Evolutionary conservation across 1,140 invertebrate species (phyloP).

Genomic region (Pygmarrhopalites habei): DNA sequence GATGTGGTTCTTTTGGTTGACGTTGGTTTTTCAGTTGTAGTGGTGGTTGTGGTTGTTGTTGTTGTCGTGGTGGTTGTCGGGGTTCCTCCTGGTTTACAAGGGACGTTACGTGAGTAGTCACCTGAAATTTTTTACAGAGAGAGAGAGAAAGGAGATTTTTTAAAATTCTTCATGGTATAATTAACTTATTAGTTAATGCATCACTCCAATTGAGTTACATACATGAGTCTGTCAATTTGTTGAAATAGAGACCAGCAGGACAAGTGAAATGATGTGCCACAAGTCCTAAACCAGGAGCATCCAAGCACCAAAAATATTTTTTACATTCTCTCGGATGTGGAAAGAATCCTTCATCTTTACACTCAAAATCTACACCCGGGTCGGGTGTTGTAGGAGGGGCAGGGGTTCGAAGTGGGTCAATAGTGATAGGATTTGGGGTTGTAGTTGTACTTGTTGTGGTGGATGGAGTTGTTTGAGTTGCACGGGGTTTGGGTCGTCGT

Average conservation of each 20-base stretch:
- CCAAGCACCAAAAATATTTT: slow-evolving; percentile 91
- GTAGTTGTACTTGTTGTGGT: slow-evolving; percentile 43
- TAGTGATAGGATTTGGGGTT: slow-evolving; percentile 44
- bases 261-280: slow-evolving; percentile 90
- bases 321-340: slow-evolving; percentile 87
- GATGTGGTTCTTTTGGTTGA: slow-evolving; percentile 42
- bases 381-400: slow-evolving; percentile 83
- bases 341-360: slow-evolving; percentile 88
- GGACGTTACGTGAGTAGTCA: slow-evolving; percentile 80
- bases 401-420: slow-evolving; percentile 56
- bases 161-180: too few species aligned
- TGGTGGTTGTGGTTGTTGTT: slow-evolving; percentile 48
- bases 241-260: slow-evolving; percentile 77
- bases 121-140: too few species aligned
- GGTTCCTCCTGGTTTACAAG: slow-evolving; percentile 54
- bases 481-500: slow-evolving; percentile 6
- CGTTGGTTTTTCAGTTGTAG: slow-evolving; percentile 48
- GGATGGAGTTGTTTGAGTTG: slow-evolving; percentile 35
- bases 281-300: slow-evolving; percentile 77
- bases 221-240: slow-evolving; percentile 84
- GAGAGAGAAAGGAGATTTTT: too few species aligned
- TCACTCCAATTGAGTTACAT: too few species aligned
- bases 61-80: slow-evolving; percentile 48
- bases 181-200: too few species aligned
- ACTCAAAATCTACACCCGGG: slow-evolving; percentile 77